Evolutionary conservation across 2,888 invertebrate species (phyloP).

Genomic region (Parasteatoda lunata): DNA sequence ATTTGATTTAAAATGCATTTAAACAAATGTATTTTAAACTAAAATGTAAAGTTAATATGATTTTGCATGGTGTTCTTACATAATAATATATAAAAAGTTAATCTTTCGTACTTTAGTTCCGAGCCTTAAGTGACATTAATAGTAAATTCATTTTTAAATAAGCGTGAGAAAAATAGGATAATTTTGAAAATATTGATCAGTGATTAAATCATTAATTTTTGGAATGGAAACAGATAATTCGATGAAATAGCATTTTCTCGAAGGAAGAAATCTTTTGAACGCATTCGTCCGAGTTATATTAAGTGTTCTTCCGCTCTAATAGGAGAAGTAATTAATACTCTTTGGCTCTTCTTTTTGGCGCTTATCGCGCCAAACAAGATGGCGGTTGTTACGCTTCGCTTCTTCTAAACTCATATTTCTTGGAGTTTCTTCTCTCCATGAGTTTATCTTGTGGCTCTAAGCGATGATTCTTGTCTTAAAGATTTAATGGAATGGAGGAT

Average conservation of each 20-base stretch:
- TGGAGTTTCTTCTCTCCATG: slow-evolving; percentile 23
- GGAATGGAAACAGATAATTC: slow-evolving; percentile 20
- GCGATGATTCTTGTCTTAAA: slow-evolving; percentile 40
- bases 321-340: slow-evolving; percentile 57
- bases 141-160: too few relatives aligned
- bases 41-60: too few relatives aligned
- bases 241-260: slow-evolving; percentile 23
- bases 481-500: slow-evolving; percentile 53
- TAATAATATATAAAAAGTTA: too few relatives aligned
- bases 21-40: too few relatives aligned
- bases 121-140: too few relatives aligned
- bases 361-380: slow-evolving; percentile 59
- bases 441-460: slow-evolving; percentile 27
- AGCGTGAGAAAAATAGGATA: too few relatives aligned
- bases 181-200: too few relatives aligned
- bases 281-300: slow-evolving; percentile 26
- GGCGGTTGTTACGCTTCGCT: slow-evolving; percentile 54
- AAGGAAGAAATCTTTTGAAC: too few relatives aligned
- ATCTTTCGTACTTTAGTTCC: too few relatives aligned
- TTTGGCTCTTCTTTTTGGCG: slow-evolving; percentile 34
- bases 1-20: too few relatives aligned
- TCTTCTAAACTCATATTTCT: slow-evolving; percentile 33
- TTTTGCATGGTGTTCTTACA: too few relatives aligned
- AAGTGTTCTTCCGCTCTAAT: slow-evolving; percentile 50
- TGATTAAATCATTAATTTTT: too few relatives aligned